Evolutionary conservation across 2,888 invertebrate genomes (phyloP).

Genomic region (Phyllotreta striolata): DNA sequence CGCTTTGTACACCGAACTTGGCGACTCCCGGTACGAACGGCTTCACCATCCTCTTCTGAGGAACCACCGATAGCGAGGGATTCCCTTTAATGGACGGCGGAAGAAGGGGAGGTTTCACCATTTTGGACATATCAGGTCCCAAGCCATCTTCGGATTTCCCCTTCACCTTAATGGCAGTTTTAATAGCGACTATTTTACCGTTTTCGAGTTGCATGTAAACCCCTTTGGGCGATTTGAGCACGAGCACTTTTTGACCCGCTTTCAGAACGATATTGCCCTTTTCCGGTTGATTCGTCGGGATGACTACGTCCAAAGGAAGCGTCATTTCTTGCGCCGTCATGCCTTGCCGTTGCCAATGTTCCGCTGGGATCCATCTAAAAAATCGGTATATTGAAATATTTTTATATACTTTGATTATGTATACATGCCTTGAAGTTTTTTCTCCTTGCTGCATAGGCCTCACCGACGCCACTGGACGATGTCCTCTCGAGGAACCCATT

Average conservation of each 20-base stretch:
- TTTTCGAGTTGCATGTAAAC: constrained; percentile 95
- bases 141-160: constrained; percentile 37
- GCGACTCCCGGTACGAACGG: constrained; percentile 51
- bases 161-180: constrained; percentile 77
- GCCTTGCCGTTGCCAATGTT: constrained; percentile 91
- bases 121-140: constrained; percentile 57
- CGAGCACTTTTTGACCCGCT: constrained; percentile 93
- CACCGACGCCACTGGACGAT: constrained; percentile 67
- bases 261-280: constrained; percentile 90
- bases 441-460: constrained; percentile 79
- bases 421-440: constrained; percentile 44
- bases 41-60: constrained; percentile 58
- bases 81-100: constrained; percentile 65
- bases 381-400: background rate
- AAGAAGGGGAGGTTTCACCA: constrained; percentile 45
- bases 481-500: constrained; percentile 50
- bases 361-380: constrained; percentile 82
- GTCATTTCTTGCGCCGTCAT: constrained; percentile 88
- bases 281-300: constrained; percentile 89
- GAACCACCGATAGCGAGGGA: constrained; percentile 68
- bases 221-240: constrained; percentile 93
- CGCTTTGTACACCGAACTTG: constrained; percentile 57
- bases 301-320: constrained; percentile 87
- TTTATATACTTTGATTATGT: background rate
- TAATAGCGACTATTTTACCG: constrained; percentile 93